Percentiles rank a stretch among this genome's conserved stretches.
Conservation (phyloP, 2,797 vertebrate species). For the Cetoscarus ocellatus region DNA sequence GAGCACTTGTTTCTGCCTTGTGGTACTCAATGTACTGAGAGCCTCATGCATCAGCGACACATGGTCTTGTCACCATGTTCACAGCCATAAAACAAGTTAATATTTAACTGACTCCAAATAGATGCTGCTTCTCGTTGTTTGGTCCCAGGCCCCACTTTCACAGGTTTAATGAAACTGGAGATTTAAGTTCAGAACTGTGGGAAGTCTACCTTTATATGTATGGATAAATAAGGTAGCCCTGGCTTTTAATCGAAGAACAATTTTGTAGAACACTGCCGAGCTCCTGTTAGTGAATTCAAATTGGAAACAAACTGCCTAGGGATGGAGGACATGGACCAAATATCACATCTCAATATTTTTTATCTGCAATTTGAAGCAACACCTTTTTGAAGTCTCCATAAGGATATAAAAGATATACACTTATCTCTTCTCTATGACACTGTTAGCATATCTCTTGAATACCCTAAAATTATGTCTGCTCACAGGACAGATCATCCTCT, state of each 20-base stretch:
- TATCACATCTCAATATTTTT: too few species aligned
- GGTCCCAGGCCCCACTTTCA: conserved; percentile 25
- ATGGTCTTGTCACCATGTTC: conserved; percentile 74
- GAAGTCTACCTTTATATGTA: neutral
- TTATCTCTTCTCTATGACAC: too few species aligned
- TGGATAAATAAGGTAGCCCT: neutral
- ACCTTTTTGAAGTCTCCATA: too few species aligned
- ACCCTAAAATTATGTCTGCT: too few species aligned
- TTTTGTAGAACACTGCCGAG: conserved; percentile 33
- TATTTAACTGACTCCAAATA: conserved; percentile 84
- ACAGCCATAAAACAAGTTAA: conserved; percentile 86
- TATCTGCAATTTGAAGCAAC: too few species aligned
- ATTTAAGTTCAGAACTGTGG: conserved; percentile 1
- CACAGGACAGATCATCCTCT: too few species aligned
- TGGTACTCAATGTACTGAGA: conserved; percentile 75
- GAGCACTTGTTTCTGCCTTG: conserved; percentile 64
- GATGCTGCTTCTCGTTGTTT: conserved; percentile 61
- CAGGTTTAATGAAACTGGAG: conserved; percentile 38
- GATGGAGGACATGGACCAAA: too few species aligned
- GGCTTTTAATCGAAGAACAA: conserved; percentile 4
- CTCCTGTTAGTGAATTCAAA: conserved; percentile 69
- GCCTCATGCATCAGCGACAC: conserved; percentile 78
- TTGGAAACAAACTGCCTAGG: too few species aligned
- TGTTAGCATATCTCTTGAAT: too few species aligned
- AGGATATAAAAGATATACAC: too few species aligned